Conservation (phyloP, 2,113 vertebrate genomes). For the Corvus hawaiiensis region DNA sequence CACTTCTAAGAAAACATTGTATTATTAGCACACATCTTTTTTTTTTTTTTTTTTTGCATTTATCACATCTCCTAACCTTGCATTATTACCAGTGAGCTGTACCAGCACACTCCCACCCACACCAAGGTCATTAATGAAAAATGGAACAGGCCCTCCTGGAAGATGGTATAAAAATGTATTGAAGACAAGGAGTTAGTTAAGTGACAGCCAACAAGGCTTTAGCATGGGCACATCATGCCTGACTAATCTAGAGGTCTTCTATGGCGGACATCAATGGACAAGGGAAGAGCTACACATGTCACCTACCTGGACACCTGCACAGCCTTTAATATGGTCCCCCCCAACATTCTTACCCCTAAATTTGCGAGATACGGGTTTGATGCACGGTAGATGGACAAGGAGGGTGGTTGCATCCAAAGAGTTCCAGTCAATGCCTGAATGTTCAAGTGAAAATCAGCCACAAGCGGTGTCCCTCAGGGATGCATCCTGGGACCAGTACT, state of each 20-base stretch:
- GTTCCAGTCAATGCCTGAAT: background rate
- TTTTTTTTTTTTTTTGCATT: fast-evolving
- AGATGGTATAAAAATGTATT: background rate
- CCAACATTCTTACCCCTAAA: background rate
- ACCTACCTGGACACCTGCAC: background rate
- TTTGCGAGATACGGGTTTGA: background rate
- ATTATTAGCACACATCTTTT: background rate
- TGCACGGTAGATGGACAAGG: background rate
- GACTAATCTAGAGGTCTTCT: background rate
- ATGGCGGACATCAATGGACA: fast-evolving
- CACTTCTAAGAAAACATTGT: background rate
- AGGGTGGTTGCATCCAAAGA: fast-evolving
- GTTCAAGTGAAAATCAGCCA: background rate
- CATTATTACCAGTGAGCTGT: background rate
- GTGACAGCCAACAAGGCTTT: background rate
- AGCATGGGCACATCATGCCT: background rate
- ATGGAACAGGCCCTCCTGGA: background rate
- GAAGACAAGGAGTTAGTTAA: background rate
- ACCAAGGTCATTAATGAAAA: background rate
- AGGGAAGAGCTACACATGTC: background rate
- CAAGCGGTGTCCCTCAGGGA: background rate
- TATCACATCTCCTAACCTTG: background rate
- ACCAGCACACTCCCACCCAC: background rate
- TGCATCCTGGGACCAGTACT: fast-evolving
- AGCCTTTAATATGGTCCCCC: fast-evolving